phyloP scores from a whole-genome alignment of 2,113 vertebrate genomes.

The Megaptera novaeangliae region DNA sequence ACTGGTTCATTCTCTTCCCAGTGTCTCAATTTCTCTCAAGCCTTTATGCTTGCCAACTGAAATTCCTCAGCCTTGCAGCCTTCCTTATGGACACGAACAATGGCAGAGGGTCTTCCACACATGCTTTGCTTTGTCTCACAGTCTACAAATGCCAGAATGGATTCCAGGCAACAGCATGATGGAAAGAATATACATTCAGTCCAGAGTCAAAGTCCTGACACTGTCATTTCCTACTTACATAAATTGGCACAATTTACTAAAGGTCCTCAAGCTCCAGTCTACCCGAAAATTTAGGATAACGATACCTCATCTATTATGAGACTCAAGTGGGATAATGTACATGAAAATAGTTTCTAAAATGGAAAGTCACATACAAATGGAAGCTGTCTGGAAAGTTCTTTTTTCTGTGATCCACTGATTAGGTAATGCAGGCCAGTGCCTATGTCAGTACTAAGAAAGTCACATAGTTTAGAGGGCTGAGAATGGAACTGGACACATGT shows the following conservation, averaged over 20 bases:
- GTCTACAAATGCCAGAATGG: conserved; percentile 12
- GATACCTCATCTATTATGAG: background rate
- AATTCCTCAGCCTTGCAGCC: background rate
- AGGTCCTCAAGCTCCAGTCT: background rate
- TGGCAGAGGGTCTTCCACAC: background rate
- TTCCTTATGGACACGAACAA: background rate
- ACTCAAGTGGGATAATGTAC: background rate
- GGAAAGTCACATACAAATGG: background rate
- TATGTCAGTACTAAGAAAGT: background rate
- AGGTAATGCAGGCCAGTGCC: background rate
- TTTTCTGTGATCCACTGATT: background rate
- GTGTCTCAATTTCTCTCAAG: background rate
- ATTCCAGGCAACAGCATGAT: conserved; percentile 27
- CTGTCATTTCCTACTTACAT: background rate
- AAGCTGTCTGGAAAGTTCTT: background rate
- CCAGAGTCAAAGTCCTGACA: conserved; percentile 18
- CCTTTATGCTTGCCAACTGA: background rate
- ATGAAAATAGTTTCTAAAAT: background rate
- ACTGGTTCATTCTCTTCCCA: background rate
- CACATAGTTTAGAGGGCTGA: background rate
- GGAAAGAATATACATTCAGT: background rate
- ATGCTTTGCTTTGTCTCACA: background rate
- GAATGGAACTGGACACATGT: background rate
- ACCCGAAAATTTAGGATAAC: background rate
- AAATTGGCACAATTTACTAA: background rate